A percentile compares a stretch with the other conserved stretches of the same genome.
Evolutionary conservation across 2,113 vertebrate species (phyloP).

Genomic region (Scytalopus superciliaris): DNA sequence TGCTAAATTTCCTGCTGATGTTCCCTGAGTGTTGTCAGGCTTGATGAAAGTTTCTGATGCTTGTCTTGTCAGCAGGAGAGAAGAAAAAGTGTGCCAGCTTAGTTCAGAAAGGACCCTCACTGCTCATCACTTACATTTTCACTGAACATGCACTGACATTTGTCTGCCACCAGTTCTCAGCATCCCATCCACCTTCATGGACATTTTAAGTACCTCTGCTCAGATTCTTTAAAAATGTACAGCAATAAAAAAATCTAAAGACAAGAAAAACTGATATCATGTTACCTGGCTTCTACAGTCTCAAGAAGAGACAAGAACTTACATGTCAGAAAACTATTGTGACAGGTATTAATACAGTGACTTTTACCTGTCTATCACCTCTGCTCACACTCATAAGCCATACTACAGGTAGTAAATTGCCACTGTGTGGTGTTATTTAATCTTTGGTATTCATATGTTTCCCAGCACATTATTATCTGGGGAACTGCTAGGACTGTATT

Average conservation of each 20-base stretch:
- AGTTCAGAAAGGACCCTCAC: not conserved
- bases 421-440: not conserved
- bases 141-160: not conserved
- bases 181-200: not conserved
- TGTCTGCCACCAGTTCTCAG: not conserved
- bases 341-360: not conserved
- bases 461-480: not conserved
- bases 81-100: conserved; percentile 2
- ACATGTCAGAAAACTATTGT: not conserved
- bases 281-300: not conserved
- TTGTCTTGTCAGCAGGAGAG: conserved; percentile 47
- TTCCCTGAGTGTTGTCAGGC: conserved; percentile 11
- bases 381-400: not conserved
- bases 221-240: not conserved
- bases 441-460: not conserved
- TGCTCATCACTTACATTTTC: not conserved
- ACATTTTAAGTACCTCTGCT: not conserved
- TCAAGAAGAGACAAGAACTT: not conserved
- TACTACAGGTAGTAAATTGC: not conserved
- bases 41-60: conserved; percentile 37
- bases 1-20: conserved; percentile 50
- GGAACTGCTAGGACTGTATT: not conserved
- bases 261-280: not conserved
- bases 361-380: not conserved
- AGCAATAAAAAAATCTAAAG: not conserved